These are phyloP conservation scores for Bacillus rossius DNA, from an alignment of 1,140 invertebrate genomes.

Conservation along the genomic window DNA sequence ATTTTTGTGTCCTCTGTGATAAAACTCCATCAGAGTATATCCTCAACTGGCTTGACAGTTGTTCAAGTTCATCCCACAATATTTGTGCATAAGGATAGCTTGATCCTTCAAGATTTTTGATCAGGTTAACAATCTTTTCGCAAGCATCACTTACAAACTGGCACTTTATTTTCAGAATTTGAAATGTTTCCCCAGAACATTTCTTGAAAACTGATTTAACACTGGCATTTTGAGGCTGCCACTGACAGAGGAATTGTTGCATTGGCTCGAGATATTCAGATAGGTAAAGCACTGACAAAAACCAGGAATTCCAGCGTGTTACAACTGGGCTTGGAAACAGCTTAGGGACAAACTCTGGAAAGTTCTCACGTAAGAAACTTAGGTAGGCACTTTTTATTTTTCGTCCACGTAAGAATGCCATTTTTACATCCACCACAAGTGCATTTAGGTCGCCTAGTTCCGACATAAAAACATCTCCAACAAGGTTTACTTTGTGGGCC, in stretches of 20 bases:
- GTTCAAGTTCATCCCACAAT: neutral
- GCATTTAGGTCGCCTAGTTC: neutral
- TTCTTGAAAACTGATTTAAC: neutral
- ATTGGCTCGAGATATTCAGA: neutral
- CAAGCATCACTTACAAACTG: neutral
- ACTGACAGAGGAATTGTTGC: neutral
- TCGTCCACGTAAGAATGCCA: neutral
- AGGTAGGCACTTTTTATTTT: conserved; percentile 1
- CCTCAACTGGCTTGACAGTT: neutral
- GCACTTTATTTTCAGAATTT: neutral
- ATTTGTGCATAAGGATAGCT: neutral
- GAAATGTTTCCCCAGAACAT: neutral
- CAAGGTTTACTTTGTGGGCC: conserved; percentile 5
- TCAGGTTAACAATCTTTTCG: neutral
- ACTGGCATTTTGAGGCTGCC: neutral
- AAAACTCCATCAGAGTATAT: neutral
- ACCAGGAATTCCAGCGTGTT: neutral
- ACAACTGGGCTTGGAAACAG: neutral
- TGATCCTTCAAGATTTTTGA: neutral
- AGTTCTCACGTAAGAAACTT: neutral
- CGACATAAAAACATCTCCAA: neutral
- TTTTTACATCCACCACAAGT: neutral
- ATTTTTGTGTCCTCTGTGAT: neutral
- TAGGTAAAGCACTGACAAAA: neutral
- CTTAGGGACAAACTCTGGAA: neutral